Conservation (phyloP, 2,888 invertebrate genomes). For the Pediacus dermestoides region DNA sequence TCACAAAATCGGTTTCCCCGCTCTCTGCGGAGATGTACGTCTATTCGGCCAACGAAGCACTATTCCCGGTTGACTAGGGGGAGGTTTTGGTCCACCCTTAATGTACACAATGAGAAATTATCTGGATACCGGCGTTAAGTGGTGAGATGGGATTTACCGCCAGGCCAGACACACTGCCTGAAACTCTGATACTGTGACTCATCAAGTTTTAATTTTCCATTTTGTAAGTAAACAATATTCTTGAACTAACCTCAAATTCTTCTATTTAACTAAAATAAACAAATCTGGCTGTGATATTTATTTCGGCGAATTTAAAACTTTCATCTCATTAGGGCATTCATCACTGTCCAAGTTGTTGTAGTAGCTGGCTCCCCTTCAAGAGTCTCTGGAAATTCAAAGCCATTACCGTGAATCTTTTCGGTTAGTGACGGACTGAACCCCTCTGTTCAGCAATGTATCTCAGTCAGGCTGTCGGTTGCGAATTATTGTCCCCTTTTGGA, state of each 20-base stretch:
- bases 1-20: conserved; percentile 3
- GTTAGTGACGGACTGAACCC: conserved; percentile 18
- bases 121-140: conserved; percentile 10
- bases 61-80: background rate
- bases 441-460: conserved; percentile 36
- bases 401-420: conserved; percentile 33
- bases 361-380: conserved; percentile 7
- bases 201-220: too few species aligned
- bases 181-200: too few species aligned
- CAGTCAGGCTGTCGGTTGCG: conserved; percentile 38
- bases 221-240: too few species aligned
- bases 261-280: too few species aligned
- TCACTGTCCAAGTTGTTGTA: conserved; percentile 6
- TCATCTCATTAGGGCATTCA: conserved; percentile 8
- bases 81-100: conserved; percentile 3
- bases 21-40: background rate
- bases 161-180: too few species aligned
- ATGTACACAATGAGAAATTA: conserved; percentile 15
- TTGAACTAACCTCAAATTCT: too few species aligned
- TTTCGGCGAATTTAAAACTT: too few species aligned
- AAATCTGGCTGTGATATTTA: too few species aligned
- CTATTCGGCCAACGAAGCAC: background rate
- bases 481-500: conserved; percentile 48
- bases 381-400: conserved; percentile 26
- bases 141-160: conserved; percentile 11